These are phyloP conservation scores for Stegastes partitus DNA, from an alignment of 2,113 vertebrate genomes.

Conservation along the genomic window DNA sequence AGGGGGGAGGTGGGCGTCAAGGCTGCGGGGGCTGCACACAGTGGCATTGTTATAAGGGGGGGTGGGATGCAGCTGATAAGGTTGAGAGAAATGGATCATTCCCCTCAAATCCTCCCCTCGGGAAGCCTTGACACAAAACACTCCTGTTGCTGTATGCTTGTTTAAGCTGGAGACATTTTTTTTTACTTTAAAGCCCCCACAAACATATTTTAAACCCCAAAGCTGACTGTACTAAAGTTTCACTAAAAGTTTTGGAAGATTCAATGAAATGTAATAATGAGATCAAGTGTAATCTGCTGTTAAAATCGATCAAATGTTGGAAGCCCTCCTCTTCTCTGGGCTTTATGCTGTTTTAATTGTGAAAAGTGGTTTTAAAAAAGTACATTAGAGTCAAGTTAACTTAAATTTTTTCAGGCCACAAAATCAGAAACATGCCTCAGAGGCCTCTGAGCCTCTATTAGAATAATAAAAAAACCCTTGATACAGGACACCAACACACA, in stretches of 20 bases:
- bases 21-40: conserved; percentile 75
- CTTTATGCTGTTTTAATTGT: not conserved
- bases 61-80: conserved; percentile 77
- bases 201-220: conserved; percentile 1
- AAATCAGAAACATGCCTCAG: not conserved
- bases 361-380: not conserved
- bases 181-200: not conserved
- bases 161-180: conserved; percentile 27
- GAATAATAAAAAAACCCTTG: too few species aligned
- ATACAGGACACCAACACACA: too few species aligned
- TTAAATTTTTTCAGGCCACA: accelerated
- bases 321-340: not conserved
- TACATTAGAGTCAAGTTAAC: too few species aligned
- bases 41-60: conserved; percentile 80
- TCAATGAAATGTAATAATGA: conserved; percentile 5
- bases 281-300: conserved; percentile 6
- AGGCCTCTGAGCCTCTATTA: too few species aligned
- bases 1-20: conserved; percentile 52
- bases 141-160: conserved; percentile 46
- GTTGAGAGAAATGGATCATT: conserved; percentile 81
- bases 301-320: conserved; percentile 1
- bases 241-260: conserved; percentile 12
- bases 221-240: conserved; percentile 10
- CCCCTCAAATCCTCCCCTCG: conserved; percentile 66
- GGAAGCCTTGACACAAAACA: conserved; percentile 64